Conservation (phyloP, 2,888 invertebrate species). For the Urechis unicinctus region DNA sequence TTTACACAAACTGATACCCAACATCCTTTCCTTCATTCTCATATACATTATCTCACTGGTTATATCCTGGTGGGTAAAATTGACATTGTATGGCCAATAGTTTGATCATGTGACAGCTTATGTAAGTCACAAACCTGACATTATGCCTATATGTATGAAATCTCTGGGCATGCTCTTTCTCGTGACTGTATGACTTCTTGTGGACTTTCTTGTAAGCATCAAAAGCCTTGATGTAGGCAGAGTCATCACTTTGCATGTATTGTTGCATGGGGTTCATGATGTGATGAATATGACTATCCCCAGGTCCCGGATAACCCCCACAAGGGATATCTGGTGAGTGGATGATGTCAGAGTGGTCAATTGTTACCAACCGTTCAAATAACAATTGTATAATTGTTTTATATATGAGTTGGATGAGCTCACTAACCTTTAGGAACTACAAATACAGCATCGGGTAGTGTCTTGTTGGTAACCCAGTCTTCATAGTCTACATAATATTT, state of each 20-base stretch:
- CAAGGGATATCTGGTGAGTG: constrained; percentile 34
- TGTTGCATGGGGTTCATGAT: constrained; percentile 87
- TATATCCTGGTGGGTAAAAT: no score
- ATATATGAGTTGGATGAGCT: no score
- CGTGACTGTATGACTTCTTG: constrained; percentile 61
- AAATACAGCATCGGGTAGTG: constrained; percentile 22
- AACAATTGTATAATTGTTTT: no score
- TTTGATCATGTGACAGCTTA: no score
- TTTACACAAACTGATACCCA: no score
- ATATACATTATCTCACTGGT: no score
- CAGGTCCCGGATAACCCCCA: constrained; percentile 78
- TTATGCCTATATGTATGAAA: constrained; percentile 81
- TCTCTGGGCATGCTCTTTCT: constrained; percentile 64
- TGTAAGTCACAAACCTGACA: constrained; percentile 48
- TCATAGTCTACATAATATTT: constrained; percentile 86
- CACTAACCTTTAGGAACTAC: constrained; percentile 26
- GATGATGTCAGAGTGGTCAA: no score
- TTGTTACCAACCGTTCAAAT: no score
- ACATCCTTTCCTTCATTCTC: no score
- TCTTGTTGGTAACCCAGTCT: constrained; percentile 42
- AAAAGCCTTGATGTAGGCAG: constrained; percentile 64
- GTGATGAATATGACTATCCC: constrained; percentile 58
- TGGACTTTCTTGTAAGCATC: constrained; percentile 68
- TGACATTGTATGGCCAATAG: no score
- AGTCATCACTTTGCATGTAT: constrained; percentile 68